These are phyloP conservation scores for Cancer borealis DNA, from an alignment of 2,888 invertebrate species.

Conservation along the genomic window DNA sequence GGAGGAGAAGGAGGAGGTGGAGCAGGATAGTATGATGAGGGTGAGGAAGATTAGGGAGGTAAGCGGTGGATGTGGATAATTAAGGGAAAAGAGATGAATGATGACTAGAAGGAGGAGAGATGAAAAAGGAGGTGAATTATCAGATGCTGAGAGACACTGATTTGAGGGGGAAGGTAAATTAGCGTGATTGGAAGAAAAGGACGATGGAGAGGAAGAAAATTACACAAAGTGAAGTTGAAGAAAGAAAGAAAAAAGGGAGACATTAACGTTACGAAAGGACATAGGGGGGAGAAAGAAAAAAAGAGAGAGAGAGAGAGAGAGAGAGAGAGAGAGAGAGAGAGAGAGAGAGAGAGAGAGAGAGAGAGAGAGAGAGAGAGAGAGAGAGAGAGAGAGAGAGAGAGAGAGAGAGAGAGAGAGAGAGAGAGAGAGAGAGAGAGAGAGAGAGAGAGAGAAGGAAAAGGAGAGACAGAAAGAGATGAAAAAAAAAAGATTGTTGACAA, in stretches of 20 bases:
- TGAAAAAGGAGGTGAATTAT: not conserved
- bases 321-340: too few species aligned
- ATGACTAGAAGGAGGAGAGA: not conserved
- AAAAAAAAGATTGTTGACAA: not conserved
- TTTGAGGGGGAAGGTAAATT: not conserved
- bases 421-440: not conserved
- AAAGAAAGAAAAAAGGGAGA: too few species aligned
- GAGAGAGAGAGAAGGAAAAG: slow-evolving; percentile 38
- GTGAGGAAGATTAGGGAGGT: not conserved
- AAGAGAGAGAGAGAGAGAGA: too few species aligned
- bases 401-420: not conserved
- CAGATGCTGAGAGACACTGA: not conserved
- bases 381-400: not conserved
- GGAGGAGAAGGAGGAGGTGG: not conserved
- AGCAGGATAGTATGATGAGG: not conserved
- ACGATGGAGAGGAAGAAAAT: not conserved
- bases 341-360: too few species aligned
- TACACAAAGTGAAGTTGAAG: not conserved
- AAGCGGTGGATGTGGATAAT: not conserved
- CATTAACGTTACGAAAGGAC: too few species aligned
- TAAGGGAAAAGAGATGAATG: not conserved
- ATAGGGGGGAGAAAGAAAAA: too few species aligned
- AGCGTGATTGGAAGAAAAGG: not conserved
- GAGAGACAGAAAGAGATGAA: slow-evolving; percentile 36
- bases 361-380: not conserved